Base-by-base conservation (phyloP, 2,797 vertebrate genomes). In the Varecia variegata region DNA sequence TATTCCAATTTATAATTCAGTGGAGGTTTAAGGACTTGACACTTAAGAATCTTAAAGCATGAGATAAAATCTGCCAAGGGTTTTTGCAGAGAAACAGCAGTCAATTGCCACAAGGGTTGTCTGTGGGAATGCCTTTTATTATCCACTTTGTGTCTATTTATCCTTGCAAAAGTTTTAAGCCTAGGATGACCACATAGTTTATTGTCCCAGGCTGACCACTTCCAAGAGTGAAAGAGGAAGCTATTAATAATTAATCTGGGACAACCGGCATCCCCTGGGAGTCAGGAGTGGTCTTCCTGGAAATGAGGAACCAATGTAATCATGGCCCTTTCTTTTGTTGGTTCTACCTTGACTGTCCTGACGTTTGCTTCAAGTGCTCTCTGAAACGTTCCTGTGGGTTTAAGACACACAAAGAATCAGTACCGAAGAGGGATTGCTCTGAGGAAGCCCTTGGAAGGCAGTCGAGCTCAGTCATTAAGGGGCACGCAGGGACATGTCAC, bases 41-140 rank as follows among this genome's bases (percentile, higher is more conserved):
- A 27, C 4, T 40, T 4, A 27, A 20, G 17, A 32, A 47, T 92
- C 93, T 88, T 45, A 97, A 94, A 73, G 13, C 25, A 9, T 7
- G 60, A 71, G 47, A 54, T 96, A 21, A 73, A 32, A 43, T 86
- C 67, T 96, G 65, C 30, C 80, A 67, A 40, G 20, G 25, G 6
- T 2, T 93, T 65, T 87, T 77, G 40, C 56, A 86, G 88, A 93
- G 71, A 70, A 88, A 87, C 65, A 74, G n/a, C 3, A 56, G 92
- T 79, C 70, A 81, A 25, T 87, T 96, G 90, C 74, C 90, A 68
- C 43, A 71, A 96, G 50, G 40, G 27, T 1, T 62, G 25, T 77
- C 56, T 94, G 79, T 84, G 96, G 88, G 65, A 95, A 76, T 97
- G 88, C 11, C 58, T 91, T 94, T 70, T 65, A 84, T 70, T 68